Evolutionary conservation across 2,888 invertebrate genomes (phyloP).

Genomic region (Caenorhabditis sp.): DNA sequence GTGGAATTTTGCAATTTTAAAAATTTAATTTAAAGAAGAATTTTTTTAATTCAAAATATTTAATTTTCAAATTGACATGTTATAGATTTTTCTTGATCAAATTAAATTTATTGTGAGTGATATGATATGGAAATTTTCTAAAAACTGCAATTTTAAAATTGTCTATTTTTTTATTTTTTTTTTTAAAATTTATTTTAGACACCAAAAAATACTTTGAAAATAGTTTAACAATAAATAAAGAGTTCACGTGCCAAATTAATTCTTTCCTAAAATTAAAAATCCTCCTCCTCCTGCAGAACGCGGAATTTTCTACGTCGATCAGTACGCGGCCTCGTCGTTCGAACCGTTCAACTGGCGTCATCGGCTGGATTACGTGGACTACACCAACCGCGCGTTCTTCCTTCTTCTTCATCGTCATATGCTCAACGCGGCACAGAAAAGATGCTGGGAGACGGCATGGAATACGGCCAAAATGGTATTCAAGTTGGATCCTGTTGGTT

Average conservation of each 20-base stretch:
- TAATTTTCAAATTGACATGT: too few relatives aligned
- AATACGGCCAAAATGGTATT: constrained; percentile 92
- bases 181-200: background rate
- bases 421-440: constrained; percentile 87
- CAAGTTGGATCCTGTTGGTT: constrained; percentile 88
- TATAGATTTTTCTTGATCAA: too few relatives aligned
- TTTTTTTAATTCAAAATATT: background rate
- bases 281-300: constrained; percentile 34
- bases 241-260: too few relatives aligned
- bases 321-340: constrained; percentile 90
- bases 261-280: too few relatives aligned
- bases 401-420: constrained; percentile 91
- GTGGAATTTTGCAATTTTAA: too few relatives aligned
- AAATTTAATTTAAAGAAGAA: too few relatives aligned
- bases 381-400: constrained; percentile 91
- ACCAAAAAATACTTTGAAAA: too few relatives aligned
- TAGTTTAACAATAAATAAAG: too few relatives aligned
- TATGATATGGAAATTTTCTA: too few relatives aligned
- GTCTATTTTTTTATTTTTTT: constrained; percentile 4
- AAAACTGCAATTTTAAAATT: too few relatives aligned
- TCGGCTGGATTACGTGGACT: constrained; percentile 88
- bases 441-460: constrained; percentile 88
- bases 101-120: too few relatives aligned
- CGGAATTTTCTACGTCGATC: constrained; percentile 85
- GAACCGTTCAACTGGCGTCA: constrained; percentile 86